A percentile compares a stretch with the other conserved stretches of the same genome.
Conservation (phyloP, 2,113 vertebrate species). For the Aleadryas rufinucha region DNA sequence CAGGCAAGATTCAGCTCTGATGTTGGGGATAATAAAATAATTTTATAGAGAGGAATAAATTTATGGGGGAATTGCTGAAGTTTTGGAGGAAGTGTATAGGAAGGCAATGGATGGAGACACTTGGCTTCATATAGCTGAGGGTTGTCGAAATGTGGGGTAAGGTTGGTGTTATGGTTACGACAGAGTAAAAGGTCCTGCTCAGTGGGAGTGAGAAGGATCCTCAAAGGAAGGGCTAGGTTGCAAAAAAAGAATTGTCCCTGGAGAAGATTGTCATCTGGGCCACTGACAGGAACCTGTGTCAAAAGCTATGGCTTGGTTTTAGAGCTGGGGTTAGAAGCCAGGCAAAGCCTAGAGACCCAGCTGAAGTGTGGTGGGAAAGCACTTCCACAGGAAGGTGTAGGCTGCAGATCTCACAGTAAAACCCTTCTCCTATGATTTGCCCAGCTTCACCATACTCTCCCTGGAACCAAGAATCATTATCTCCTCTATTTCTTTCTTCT, state of each 20-base stretch:
- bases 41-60: background rate
- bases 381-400: background rate
- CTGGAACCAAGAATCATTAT: background rate
- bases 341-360: background rate
- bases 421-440: background rate
- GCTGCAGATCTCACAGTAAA: background rate
- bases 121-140: background rate
- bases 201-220: background rate
- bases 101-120: background rate
- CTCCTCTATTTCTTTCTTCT: background rate
- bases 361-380: background rate
- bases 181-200: background rate
- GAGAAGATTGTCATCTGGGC: background rate
- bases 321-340: background rate
- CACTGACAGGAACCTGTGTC: too few relatives aligned
- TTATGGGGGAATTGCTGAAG: background rate
- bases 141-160: accelerated
- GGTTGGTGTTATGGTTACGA: background rate
- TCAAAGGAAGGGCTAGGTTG: background rate
- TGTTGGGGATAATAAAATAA: background rate
- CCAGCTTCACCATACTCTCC: background rate
- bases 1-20: background rate
- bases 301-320: background rate
- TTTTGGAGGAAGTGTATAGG: background rate
- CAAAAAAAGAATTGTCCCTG: background rate